Conservation (phyloP, 2,888 invertebrate species). For the Clostera curtula region DNA sequence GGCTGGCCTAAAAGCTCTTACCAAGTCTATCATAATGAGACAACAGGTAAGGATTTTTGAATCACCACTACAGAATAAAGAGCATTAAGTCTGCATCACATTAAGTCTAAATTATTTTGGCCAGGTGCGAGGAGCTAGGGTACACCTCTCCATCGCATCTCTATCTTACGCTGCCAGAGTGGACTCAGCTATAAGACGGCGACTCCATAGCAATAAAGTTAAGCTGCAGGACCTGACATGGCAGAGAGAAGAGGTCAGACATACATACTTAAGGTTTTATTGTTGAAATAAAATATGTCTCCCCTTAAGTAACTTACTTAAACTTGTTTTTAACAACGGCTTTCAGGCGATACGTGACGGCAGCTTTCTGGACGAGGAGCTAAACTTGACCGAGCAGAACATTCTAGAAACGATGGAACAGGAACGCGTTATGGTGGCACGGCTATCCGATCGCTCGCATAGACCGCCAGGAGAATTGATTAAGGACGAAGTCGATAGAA, state of each 20-base stretch:
- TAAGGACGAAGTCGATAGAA: constrained; percentile 77
- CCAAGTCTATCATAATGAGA: constrained; percentile 39
- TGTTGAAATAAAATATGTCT: not conserved
- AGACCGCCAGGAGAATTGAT: constrained; percentile 80
- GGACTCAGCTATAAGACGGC: constrained; percentile 82
- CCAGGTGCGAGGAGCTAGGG: constrained; percentile 79
- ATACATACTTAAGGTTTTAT: not conserved
- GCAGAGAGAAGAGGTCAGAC: constrained; percentile 80
- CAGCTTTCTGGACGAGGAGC: constrained; percentile 80
- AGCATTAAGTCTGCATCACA: not conserved
- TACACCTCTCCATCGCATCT: constrained; percentile 81
- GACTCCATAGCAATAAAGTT: constrained; percentile 83
- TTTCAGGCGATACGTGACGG: constrained; percentile 79
- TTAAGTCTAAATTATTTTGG: not conserved
- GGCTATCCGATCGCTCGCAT: constrained; percentile 80
- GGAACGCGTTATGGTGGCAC: constrained; percentile 80
- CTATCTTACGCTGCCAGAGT: constrained; percentile 81
- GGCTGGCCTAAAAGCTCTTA: constrained; percentile 46
- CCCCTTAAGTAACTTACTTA: not conserved
- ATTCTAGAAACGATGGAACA: constrained; percentile 80
- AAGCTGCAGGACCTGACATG: constrained; percentile 85
- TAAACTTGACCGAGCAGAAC: constrained; percentile 78
- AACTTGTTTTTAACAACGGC: not conserved
- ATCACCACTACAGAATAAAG: not conserved
- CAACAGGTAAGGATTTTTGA: constrained; percentile 37